Percentiles rank a stretch among this genome's conserved stretches.
These are phyloP conservation scores for Lasioglossum baleicum DNA, from an alignment of 1,140 invertebrate species.

Conservation along the genomic window DNA sequence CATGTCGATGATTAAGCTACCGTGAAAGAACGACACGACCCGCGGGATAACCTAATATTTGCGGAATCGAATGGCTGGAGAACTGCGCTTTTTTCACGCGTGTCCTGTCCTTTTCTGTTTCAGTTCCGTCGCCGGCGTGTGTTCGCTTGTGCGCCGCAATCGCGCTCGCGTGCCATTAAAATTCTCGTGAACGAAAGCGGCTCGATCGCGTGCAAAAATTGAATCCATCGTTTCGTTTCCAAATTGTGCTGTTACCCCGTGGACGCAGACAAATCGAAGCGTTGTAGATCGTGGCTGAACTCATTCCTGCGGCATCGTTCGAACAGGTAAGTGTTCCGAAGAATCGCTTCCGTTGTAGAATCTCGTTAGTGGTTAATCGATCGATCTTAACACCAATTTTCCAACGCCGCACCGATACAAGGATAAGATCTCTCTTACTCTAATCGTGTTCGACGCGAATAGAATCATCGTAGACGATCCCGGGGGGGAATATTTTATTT, in stretches of 20 bases:
- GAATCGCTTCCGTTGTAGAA: background rate
- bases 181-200: slow-evolving; percentile 3
- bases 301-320: no score
- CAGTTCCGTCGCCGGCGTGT: slow-evolving; percentile 16
- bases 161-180: background rate
- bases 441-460: no score
- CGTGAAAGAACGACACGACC: no score
- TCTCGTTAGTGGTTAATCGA: background rate
- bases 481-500: background rate
- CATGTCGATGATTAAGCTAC: no score
- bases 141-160: slow-evolving; percentile 1
- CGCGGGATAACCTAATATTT: no score
- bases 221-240: background rate
- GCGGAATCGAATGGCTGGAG: no score
- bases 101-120: slow-evolving; percentile 6
- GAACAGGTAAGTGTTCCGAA: background rate
- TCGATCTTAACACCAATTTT: background rate
- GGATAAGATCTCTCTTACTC: no score
- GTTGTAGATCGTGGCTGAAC: no score
- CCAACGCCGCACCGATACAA: no score
- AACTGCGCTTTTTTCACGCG: no score
- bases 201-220: background rate
- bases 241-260: background rate
- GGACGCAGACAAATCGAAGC: no score
- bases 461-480: no score